Evolutionary conservation across 2,888 invertebrate species (phyloP).

Genomic region (Tachystola acroxantha): DNA sequence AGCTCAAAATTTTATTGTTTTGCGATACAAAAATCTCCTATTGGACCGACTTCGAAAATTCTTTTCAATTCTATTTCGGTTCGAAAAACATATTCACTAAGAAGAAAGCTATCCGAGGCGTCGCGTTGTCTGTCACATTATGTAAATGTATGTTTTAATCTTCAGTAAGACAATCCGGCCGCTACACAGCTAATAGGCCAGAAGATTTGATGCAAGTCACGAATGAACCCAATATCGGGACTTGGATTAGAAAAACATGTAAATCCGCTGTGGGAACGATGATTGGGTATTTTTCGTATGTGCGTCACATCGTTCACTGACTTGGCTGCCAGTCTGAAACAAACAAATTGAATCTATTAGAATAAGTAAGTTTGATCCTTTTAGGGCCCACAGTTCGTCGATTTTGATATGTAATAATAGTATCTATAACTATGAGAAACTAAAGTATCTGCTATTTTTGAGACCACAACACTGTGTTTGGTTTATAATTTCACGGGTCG

Average conservation of each 20-base stretch:
- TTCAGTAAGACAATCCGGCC: slow-evolving; percentile 32
- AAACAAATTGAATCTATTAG: slow-evolving; percentile 47
- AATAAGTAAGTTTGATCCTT: background rate
- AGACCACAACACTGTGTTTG: too few species aligned
- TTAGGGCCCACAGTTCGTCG: too few species aligned
- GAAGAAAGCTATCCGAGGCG: slow-evolving; percentile 39
- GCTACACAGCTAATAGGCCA: slow-evolving; percentile 36
- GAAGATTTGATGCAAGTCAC: slow-evolving; percentile 59
- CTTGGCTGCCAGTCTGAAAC: slow-evolving; percentile 34
- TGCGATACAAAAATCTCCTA: background rate
- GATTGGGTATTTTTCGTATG: slow-evolving; percentile 19
- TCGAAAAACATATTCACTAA: slow-evolving; percentile 19
- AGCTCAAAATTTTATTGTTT: too few species aligned
- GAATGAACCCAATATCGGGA: slow-evolving; percentile 52
- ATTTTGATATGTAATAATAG: too few species aligned
- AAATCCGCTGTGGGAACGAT: slow-evolving; percentile 38
- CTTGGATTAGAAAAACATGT: slow-evolving; percentile 63
- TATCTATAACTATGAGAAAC: too few species aligned
- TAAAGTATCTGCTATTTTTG: too few species aligned
- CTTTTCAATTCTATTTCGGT: slow-evolving; percentile 3
- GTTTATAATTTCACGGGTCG: background rate
- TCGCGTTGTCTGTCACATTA: slow-evolving; percentile 54
- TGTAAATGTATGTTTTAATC: slow-evolving; percentile 57
- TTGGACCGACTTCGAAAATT: slow-evolving; percentile 1
- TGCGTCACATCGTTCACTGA: slow-evolving; percentile 20